phyloP scores from a whole-genome alignment of 1,140 invertebrate species.

The Trachymyrmex septentrionalis region DNA sequence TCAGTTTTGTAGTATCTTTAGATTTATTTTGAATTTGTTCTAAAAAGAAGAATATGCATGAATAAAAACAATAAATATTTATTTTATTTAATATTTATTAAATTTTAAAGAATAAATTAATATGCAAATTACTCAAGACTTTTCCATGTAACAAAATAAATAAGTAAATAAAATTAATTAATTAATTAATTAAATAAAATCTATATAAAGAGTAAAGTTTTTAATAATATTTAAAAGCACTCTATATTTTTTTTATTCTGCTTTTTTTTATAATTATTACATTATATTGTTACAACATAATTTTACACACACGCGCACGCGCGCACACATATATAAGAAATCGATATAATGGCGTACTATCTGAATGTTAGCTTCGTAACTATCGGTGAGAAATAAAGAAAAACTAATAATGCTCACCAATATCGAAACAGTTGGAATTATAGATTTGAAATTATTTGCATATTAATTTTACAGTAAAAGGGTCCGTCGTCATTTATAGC shows the following conservation, averaged over 20 bases:
- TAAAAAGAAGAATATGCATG: not conserved
- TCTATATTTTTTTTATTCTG: not conserved
- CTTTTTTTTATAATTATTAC: not conserved
- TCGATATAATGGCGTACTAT: too few relatives aligned
- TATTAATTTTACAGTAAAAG: constrained; percentile 42
- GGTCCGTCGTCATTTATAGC: constrained; percentile 59
- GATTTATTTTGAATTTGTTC: not conserved
- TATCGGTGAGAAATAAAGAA: not conserved
- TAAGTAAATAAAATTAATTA: not conserved
- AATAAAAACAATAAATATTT: not conserved
- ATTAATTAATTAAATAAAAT: too few relatives aligned
- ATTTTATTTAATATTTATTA: not conserved
- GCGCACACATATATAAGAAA: too few relatives aligned
- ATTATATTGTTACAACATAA: not conserved
- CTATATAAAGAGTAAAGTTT: not conserved
- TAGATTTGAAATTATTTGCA: constrained; percentile 63
- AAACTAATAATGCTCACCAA: not conserved
- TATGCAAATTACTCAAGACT: not conserved
- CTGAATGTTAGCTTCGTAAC: too few relatives aligned
- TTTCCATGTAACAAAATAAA: not conserved
- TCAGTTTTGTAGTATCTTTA: not conserved
- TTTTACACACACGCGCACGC: not conserved
- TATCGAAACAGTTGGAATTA: constrained; percentile 39
- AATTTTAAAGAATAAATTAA: not conserved
- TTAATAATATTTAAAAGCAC: not conserved